phyloP scores from a whole-genome alignment of 2,888 invertebrate genomes.

The Cerceris rybyensis region DNA sequence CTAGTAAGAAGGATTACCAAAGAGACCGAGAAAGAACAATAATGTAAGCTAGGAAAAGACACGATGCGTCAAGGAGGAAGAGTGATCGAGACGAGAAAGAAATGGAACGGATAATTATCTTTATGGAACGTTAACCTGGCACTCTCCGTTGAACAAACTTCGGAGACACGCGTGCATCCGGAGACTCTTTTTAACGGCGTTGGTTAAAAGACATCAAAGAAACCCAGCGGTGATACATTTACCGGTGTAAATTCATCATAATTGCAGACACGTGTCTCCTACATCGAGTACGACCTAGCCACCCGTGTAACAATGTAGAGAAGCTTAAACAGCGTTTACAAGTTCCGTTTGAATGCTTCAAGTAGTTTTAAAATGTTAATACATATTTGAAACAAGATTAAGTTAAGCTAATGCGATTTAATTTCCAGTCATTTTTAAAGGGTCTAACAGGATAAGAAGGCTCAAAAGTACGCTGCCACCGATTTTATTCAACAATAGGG shows the following conservation, averaged over 20 bases:
- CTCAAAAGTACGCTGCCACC: too few relatives aligned
- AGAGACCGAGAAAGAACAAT: conserved; percentile 5
- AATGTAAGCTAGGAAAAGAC: conserved; percentile 16
- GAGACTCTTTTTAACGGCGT: background rate
- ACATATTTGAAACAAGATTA: background rate
- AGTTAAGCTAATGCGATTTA: background rate
- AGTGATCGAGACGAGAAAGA: conserved; percentile 13
- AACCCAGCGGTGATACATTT: conserved; percentile 11
- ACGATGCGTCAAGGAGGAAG: conserved; percentile 29
- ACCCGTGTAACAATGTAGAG: background rate
- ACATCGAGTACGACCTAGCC: background rate
- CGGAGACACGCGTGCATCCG: conserved; percentile 5
- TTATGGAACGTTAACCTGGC: conserved; percentile 38
- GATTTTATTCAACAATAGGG: too few relatives aligned
- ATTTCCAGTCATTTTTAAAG: background rate
- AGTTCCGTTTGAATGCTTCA: background rate
- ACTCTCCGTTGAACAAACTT: conserved; percentile 31
- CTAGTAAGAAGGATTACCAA: conserved; percentile 22
- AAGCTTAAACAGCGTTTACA: background rate
- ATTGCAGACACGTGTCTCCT: conserved; percentile 16
- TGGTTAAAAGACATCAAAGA: conserved; percentile 38
- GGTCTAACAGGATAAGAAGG: too few relatives aligned
- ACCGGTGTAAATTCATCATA: conserved; percentile 19
- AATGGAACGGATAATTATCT: conserved; percentile 22
- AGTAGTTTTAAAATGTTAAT: conserved; percentile 1